Conservation (phyloP, 2,888 invertebrate genomes). For the Drosophila greeni region DNA sequence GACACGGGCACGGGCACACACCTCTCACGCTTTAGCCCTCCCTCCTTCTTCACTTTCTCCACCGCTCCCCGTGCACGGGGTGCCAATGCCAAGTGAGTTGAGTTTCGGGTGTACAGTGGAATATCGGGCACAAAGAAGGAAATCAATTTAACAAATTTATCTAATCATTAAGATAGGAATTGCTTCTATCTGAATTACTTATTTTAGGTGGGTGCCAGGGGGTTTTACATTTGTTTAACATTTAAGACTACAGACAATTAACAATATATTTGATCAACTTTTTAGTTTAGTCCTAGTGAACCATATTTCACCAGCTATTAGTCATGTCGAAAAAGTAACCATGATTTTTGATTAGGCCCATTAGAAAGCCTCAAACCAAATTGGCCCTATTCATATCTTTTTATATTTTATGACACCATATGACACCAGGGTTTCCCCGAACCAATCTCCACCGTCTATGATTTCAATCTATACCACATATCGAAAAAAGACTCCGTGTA, state of each 20-base stretch:
- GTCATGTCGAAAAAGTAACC: background rate
- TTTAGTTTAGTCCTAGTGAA: too few species aligned
- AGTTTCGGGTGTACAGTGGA: constrained; percentile 25
- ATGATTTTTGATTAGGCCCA: background rate
- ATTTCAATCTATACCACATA: constrained; percentile 4
- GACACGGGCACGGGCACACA: constrained; percentile 32
- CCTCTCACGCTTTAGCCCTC: constrained; percentile 1
- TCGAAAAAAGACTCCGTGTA: constrained; percentile 22
- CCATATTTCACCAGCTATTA: background rate
- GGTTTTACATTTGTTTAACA: too few species aligned
- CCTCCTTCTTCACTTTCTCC: constrained; percentile 1
- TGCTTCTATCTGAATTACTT: background rate
- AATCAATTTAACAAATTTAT: background rate
- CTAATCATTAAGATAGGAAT: background rate
- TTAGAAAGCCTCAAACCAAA: background rate
- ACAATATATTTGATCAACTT: background rate
- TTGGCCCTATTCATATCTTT: background rate
- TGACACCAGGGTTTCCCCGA: background rate
- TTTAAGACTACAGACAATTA: background rate
- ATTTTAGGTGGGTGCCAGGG: too few species aligned
- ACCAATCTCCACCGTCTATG: constrained; percentile 18
- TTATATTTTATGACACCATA: constrained; percentile 7
- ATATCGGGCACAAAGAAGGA: constrained; percentile 1
- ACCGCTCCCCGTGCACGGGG: constrained; percentile 15
- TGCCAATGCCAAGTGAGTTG: constrained; percentile 34